A percentile compares a stretch with the other conserved stretches of the same genome.
phyloP scores from a whole-genome alignment of 35 echinoderm and acorn worm genomes.

The Patiria miniata region DNA sequence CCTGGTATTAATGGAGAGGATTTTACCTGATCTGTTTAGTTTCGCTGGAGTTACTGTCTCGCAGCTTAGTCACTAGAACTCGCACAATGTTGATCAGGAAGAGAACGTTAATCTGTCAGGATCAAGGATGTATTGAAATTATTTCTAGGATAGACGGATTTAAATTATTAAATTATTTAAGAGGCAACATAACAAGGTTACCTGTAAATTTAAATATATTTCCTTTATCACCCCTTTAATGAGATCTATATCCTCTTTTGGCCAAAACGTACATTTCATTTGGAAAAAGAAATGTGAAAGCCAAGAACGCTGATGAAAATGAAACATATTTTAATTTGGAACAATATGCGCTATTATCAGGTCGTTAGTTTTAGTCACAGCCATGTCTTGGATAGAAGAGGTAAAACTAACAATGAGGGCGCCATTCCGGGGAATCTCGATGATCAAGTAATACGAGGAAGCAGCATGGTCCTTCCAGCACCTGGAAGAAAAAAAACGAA shows the following conservation, averaged over 20 bases:
- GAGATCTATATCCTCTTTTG: no score
- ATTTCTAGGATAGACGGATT: neutral
- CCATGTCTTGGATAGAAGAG: no score
- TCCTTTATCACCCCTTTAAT: no score
- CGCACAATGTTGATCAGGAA: conserved; percentile 78
- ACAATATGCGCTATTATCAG: neutral
- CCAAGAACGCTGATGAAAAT: no score
- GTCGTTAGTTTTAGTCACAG: neutral
- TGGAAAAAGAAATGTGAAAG: no score
- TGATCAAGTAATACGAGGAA: neutral
- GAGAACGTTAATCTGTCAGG: conserved; percentile 57
- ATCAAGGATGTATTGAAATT: neutral
- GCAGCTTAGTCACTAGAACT: conserved; percentile 81
- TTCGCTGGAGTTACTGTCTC: conserved; percentile 81
- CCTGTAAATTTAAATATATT: neutral
- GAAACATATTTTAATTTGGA: neutral
- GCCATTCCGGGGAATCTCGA: neutral
- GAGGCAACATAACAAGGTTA: neutral
- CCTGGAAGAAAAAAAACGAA: neutral
- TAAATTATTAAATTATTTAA: neutral
- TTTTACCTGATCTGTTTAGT: conserved; percentile 67
- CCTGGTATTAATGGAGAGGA: no score
- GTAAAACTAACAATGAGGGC: neutral
- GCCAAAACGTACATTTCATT: no score
- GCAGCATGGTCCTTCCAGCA: conserved; percentile 2